Percentiles rank a stretch among this genome's conserved stretches.
phyloP scores from a whole-genome alignment of 1,140 invertebrate genomes.

The Diuraphis noxia region DNA sequence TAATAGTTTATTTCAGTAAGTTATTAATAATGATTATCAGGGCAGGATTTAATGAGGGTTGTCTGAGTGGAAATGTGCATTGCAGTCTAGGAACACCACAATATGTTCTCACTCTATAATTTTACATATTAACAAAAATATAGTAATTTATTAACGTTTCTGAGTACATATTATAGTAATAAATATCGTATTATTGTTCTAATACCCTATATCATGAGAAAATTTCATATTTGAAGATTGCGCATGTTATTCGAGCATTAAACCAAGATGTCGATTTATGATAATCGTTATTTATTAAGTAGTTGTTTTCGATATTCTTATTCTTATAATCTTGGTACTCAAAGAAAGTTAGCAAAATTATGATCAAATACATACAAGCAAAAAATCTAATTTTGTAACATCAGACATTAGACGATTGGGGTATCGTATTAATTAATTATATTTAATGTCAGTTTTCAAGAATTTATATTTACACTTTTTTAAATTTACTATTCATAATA shows the following conservation, averaged over 20 bases:
- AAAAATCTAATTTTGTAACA: background rate
- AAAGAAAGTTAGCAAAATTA: background rate
- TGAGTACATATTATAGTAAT: background rate
- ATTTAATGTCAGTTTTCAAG: background rate
- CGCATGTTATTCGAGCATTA: background rate
- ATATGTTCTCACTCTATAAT: background rate
- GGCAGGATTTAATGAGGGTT: background rate
- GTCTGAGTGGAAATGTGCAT: too few relatives aligned
- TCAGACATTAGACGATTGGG: background rate
- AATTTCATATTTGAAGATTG: background rate
- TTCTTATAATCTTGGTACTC: background rate
- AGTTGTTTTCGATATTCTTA: background rate
- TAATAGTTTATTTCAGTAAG: background rate
- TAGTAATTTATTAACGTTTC: background rate
- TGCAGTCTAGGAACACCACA: background rate
- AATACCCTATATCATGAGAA: too few relatives aligned
- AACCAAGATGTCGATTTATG: background rate
- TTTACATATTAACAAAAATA: background rate
- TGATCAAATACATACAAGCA: background rate
- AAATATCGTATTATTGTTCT: too few relatives aligned
- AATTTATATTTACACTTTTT: background rate
- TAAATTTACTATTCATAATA: background rate
- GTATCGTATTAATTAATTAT: background rate
- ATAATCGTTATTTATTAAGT: background rate
- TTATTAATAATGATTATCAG: background rate